These are phyloP conservation scores for Tigriopus californicus DNA, from an alignment of 2,888 invertebrate genomes.

Conservation along the genomic window DNA sequence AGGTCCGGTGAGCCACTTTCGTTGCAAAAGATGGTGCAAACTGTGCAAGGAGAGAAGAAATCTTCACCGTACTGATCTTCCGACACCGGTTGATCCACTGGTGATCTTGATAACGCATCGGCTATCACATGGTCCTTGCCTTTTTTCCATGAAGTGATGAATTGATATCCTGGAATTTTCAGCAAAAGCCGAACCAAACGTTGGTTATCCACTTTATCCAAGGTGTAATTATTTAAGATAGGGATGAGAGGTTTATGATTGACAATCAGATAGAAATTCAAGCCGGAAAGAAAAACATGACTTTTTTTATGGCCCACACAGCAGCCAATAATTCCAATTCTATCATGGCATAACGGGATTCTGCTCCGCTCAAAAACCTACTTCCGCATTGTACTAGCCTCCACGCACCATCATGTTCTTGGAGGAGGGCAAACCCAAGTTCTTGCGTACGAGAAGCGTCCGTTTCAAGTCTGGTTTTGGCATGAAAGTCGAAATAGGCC, in stretches of 20 bases:
- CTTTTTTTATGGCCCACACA: conserved; percentile 15
- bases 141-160: conserved; percentile 4
- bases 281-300: conserved; percentile 4
- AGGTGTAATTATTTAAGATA: conserved; percentile 10
- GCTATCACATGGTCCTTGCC: conserved; percentile 9
- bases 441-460: background rate
- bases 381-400: conserved; percentile 9
- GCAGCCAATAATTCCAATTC: conserved; percentile 17
- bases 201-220: conserved; percentile 14
- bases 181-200: conserved; percentile 12
- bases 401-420: too few species aligned
- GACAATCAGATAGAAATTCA: background rate
- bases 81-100: background rate
- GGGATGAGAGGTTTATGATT: conserved; percentile 16
- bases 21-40: too few species aligned
- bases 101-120: conserved; percentile 15
- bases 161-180: conserved; percentile 5
- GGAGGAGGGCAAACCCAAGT: too few species aligned
- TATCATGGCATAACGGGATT: conserved; percentile 16
- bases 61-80: too few species aligned
- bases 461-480: background rate
- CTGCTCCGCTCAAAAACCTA: conserved; percentile 15
- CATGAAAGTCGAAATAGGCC: background rate
- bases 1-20: too few species aligned
- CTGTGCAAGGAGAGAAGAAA: too few species aligned